Percentiles rank a stretch among this genome's conserved stretches.
These are phyloP conservation scores for Poecilobothrus nobilitatus DNA, from an alignment of 2,888 invertebrate species.

Conservation along the genomic window DNA sequence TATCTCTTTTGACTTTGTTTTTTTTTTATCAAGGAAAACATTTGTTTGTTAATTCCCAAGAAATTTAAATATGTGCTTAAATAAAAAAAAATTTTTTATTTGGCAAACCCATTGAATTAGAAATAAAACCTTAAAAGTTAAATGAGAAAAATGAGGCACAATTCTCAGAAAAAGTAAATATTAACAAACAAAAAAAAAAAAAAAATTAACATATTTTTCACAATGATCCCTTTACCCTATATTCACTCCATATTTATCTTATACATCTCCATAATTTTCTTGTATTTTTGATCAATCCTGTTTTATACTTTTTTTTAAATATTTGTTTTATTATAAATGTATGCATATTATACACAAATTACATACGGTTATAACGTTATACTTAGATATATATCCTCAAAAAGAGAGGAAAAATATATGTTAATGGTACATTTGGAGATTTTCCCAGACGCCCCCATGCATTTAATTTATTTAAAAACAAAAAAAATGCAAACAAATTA, in stretches of 20 bases:
- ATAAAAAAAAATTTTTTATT: no score
- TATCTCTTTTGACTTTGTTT: no score
- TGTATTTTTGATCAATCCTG: no score
- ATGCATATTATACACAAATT: neutral
- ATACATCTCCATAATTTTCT: no score
- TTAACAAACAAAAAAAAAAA: neutral
- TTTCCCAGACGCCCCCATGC: neutral
- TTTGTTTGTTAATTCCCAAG: neutral
- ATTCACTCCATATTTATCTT: no score
- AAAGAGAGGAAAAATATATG: neutral
- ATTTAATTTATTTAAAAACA: neutral
- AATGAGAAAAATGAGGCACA: neutral
- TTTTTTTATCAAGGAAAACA: no score
- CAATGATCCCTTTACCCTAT: no score
- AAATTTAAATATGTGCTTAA: neutral
- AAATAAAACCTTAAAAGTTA: neutral
- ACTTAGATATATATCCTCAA: no score
- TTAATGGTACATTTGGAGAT: constrained; percentile 4
- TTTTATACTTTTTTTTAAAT: no score
- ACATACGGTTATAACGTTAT: no score
- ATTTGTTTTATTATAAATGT: no score
- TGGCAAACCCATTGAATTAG: neutral
- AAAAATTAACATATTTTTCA: no score
- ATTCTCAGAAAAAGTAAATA: neutral
- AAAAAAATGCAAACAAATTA: neutral